phyloP scores from a whole-genome alignment of 2,888 invertebrate genomes.

The Petrolisthes manimaculis region DNA sequence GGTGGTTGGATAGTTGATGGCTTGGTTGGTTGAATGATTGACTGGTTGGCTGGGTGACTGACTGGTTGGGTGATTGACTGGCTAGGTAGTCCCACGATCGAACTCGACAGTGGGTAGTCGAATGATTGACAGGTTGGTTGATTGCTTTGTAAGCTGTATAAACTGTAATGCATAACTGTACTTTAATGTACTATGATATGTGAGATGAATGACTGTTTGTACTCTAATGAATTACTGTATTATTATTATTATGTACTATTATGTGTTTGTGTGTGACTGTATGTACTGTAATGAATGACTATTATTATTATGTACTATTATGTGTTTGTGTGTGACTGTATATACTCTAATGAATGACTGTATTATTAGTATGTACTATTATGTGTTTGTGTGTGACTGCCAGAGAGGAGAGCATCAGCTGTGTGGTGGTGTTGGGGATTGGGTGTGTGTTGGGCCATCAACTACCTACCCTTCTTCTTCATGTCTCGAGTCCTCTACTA shows the following conservation, averaged over 20 bases:
- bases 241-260: neutral
- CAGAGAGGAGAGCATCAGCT: neutral
- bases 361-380: neutral
- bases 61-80: too few relatives aligned
- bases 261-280: neutral
- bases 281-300: too few relatives aligned
- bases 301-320: neutral
- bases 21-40: too few relatives aligned
- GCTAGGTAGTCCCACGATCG: too few relatives aligned
- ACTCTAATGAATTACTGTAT: neutral
- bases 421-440: slow-evolving; percentile 49
- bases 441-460: slow-evolving; percentile 55
- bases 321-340: neutral
- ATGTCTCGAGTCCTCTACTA: slow-evolving; percentile 65
- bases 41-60: too few relatives aligned
- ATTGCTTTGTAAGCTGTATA: too few relatives aligned
- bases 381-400: neutral
- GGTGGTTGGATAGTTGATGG: too few relatives aligned
- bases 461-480: slow-evolving; percentile 65
- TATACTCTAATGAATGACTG: neutral
- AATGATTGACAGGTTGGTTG: too few relatives aligned
- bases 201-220: neutral
- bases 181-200: neutral
- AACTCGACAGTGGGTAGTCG: too few relatives aligned
- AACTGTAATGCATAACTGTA: too few relatives aligned